Evolutionary conservation across 2,888 invertebrate genomes (phyloP), one percentile per base, ranked within the genome.

Genomic region (Chymomyza caudatula): DNA sequence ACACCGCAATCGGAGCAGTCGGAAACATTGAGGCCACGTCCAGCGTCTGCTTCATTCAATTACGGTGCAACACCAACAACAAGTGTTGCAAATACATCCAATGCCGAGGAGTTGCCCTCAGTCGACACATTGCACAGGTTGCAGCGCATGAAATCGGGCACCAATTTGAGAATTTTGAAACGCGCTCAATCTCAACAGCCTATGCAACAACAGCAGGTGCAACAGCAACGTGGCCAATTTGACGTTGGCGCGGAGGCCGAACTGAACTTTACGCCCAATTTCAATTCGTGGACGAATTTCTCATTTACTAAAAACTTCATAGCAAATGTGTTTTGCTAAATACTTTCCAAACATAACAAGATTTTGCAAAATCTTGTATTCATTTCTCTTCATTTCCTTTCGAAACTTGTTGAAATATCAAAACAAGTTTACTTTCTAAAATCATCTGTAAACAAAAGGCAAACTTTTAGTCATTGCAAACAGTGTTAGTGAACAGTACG

Each of bases 221-320:
- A 60, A 1, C 60, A 69, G 44, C 56, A 63, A 42, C 51, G 61
- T 61, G 53, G 22, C 47, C 15, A 47, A 17, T 2, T 47, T 17
- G 47, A 6, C 19, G n/a, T 1, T 2, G 19, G 8, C 13, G 4
- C 47, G 43, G 72, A 77, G 57, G 75, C 74, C 17, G 51, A 58
- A 2, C 58, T 78, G 52, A 87, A 86, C 67, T 89, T 89, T 65
- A 89, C 88, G 77, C 90, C 90, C 77, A 89, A 80, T 84, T 89
- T 90, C 56, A 89, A 89, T 86, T 89, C 90, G 74, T 90, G 90
- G 90, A 89, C 87, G 70, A 90, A 89, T 87, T 90, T 90, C 72
- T 88, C 90, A 73, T 90, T 90, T 80, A 89, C 90, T 67, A 89
- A 90, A 79, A 90, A 90, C 80, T 88, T 89, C 71, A 90, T 90